Evolutionary conservation across 2,113 vertebrate genomes (phyloP).

Genomic region (Solea senegalensis): DNA sequence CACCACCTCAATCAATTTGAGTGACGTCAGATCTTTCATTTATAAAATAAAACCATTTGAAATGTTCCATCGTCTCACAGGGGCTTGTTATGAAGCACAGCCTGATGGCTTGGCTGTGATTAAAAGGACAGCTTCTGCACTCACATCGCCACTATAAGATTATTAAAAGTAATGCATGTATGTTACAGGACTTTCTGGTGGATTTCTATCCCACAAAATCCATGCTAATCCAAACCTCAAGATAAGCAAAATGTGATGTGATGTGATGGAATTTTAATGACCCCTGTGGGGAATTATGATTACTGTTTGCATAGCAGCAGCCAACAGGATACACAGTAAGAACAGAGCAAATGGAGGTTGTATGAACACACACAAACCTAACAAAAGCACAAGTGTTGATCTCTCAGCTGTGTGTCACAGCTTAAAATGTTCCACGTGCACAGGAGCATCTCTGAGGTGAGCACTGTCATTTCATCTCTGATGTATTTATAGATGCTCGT

Average conservation of each 20-base stretch:
- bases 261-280: conserved; percentile 40
- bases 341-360: not conserved
- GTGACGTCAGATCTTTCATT: not conserved
- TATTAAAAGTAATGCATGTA: conserved; percentile 13
- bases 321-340: not conserved
- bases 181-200: not conserved
- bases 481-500: conserved; percentile 34
- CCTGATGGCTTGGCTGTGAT: conserved; percentile 7
- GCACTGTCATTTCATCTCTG: not conserved
- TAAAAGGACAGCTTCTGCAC: conserved; percentile 19
- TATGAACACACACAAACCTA: conserved; percentile 1
- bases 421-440: not conserved
- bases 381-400: not conserved
- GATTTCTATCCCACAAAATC: no score
- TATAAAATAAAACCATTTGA: not conserved
- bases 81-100: conserved; percentile 2
- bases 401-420: not conserved
- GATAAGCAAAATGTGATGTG: conserved; percentile 16
- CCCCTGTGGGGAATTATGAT: conserved; percentile 19
- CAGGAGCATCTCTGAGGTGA: not conserved
- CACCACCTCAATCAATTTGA: not conserved
- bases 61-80: conserved; percentile 25
- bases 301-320: conserved; percentile 9
- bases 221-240: conserved; percentile 6
- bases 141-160: conserved; percentile 3